Evolutionary conservation across 1,140 invertebrate species (phyloP), one percentile per base, ranked within the genome.

Genomic region (Brachionus manjavacas): DNA sequence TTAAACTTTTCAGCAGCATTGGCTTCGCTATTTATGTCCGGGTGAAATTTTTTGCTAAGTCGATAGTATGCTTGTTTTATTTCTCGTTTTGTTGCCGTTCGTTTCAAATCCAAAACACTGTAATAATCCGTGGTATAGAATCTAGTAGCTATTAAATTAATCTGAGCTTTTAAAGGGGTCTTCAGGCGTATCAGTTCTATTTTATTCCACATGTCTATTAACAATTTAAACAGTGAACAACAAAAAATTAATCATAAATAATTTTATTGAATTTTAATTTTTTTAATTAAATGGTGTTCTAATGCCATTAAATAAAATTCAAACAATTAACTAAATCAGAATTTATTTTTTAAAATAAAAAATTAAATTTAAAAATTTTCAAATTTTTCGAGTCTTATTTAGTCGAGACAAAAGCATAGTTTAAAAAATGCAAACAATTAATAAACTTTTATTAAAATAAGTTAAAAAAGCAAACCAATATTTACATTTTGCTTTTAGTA

Each of bases 51-150:
- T 68, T 83, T 83, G 12, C 60, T 68, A 3, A 83, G 35, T 64
- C 52, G 20, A 55, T 83, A 83, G 23, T 68, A 83, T 9, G 81
- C 81, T 72, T 49, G 39, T 46, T 83, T 83, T 68, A 83, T 83
- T 83, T 83, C 81, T 23, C 52, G 20, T 46, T 35, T 49, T 3
- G 20, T 70, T n/a, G 81, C 81, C 25, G 49, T 72, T 39, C 39
- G 23, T 14, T 72, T 35, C 1, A 83, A 9, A 70, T 68, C 68
- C 12, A 83, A 31, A 2, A 41, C 68, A 4, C 11, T 66, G 31
- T 83, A 83, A 70, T 83, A 68, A 25, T 81, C 79, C 25, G 60
- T 81, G n/a, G 41, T 14, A 76, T 52, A 49, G 14, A 14, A 25
- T 49, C 72, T 46, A 14, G 41, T 12, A n/a, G 70, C 28, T 31